phyloP scores from a whole-genome alignment of 2,797 vertebrate species.

The Atherinosoma microstoma region DNA sequence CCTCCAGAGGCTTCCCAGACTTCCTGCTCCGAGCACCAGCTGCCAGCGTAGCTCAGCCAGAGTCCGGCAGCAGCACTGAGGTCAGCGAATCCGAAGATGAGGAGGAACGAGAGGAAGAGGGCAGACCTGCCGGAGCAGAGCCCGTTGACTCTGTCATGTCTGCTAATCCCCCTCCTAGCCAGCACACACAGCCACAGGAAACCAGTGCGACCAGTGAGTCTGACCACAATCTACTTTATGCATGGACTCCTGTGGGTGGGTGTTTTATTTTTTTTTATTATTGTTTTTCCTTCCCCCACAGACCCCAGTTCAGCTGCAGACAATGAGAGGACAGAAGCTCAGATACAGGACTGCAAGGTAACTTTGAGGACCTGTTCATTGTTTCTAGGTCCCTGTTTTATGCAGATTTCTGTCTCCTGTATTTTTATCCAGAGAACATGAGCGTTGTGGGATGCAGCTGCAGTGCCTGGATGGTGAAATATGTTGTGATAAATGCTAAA shows the following conservation, averaged over 20 bases:
- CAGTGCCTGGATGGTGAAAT: background rate
- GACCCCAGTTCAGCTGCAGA: conserved; percentile 42
- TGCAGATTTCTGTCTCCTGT: background rate
- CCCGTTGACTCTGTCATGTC: background rate
- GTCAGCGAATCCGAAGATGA: conserved; percentile 83
- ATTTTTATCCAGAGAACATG: background rate
- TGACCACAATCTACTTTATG: background rate
- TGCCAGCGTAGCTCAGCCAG: conserved; percentile 69
- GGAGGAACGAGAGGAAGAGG: conserved; percentile 33
- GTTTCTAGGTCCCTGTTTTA: background rate
- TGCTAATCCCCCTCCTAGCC: conserved; percentile 13
- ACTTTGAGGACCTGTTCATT: background rate
- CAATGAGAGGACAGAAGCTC: conserved; percentile 24
- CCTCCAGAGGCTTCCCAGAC: conserved; percentile 76
- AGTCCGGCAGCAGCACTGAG: conserved; percentile 78
- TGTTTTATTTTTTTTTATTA: no score
- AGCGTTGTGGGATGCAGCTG: background rate
- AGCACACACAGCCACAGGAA: conserved; percentile 33
- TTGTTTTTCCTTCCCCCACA: conserved; percentile 15
- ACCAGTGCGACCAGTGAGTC: conserved; percentile 41
- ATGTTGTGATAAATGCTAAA: background rate
- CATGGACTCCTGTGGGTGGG: no score
- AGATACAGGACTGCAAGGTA: conserved; percentile 51
- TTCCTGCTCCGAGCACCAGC: conserved; percentile 77
- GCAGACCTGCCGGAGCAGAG: background rate